Percentiles rank a stretch among this genome's conserved stretches.
These are phyloP conservation scores for Lophura nycthemera DNA, from an alignment of 2,113 vertebrate species.

Conservation along the genomic window DNA sequence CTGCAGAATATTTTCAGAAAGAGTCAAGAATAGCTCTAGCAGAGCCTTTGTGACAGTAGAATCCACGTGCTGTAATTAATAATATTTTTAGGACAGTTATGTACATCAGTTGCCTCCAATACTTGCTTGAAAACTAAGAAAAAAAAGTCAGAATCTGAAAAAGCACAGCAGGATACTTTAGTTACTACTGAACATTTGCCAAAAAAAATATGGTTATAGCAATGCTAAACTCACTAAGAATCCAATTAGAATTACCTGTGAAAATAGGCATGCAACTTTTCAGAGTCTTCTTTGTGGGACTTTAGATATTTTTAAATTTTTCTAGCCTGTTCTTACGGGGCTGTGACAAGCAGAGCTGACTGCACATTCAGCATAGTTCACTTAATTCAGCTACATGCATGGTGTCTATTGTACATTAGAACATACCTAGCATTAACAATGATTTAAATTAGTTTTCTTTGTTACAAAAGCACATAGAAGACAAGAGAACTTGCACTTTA, in stretches of 20 bases:
- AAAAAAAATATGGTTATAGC: neutral
- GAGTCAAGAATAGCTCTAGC: neutral
- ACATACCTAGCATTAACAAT: neutral
- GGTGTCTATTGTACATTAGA: neutral
- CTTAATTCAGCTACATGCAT: neutral
- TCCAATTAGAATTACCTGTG: neutral
- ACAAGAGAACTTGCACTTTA: neutral
- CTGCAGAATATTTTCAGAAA: conserved; percentile 8
- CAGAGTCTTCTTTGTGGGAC: neutral
- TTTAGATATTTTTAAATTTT: neutral
- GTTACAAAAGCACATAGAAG: neutral
- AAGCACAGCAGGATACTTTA: conserved; percentile 18
- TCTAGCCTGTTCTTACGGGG: neutral
- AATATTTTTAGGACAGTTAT: conserved; percentile 53
- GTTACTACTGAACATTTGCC: conserved; percentile 25
- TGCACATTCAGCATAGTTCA: neutral
- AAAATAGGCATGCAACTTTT: neutral
- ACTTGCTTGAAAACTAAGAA: conserved; percentile 52
- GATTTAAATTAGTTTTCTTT: neutral
- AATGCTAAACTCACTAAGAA: neutral
- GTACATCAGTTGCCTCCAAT: conserved; percentile 14
- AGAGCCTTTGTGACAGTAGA: neutral
- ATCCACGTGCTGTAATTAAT: conserved; percentile 30
- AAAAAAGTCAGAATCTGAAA: conserved; percentile 2
- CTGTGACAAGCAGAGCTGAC: neutral